phyloP scores from a whole-genome alignment of 2,797 vertebrate genomes.

The Fistularia commersonii region DNA sequence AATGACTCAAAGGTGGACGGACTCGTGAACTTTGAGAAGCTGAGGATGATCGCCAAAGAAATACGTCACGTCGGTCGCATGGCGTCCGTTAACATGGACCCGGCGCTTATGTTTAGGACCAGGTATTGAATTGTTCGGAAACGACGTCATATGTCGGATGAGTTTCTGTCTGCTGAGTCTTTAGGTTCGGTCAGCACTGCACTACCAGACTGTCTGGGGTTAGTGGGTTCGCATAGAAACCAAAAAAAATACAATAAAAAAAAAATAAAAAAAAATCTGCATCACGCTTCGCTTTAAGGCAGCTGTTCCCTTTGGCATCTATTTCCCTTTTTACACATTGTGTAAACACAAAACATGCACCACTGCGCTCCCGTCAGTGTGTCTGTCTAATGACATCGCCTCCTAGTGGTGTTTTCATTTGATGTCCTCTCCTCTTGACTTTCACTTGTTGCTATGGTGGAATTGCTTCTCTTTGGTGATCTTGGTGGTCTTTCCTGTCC shows the following conservation, averaged over 20 bases:
- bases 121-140: slow-evolving; percentile 69
- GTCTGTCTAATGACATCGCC: slow-evolving; percentile 54
- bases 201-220: slow-evolving; percentile 35
- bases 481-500: slow-evolving; percentile 89
- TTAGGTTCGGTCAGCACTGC: slow-evolving; percentile 27
- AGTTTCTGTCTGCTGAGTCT: slow-evolving; percentile 2
- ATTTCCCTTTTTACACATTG: slow-evolving; percentile 35
- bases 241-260: too few species aligned
- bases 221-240: slow-evolving; percentile 45
- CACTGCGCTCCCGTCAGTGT: slow-evolving; percentile 50
- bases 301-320: slow-evolving; percentile 43
- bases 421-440: slow-evolving; percentile 51
- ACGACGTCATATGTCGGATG: neutral
- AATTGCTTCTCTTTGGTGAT: slow-evolving; percentile 83
- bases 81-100: slow-evolving; percentile 99
- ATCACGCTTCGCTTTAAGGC: slow-evolving; percentile 52
- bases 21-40: slow-evolving; percentile 97
- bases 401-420: slow-evolving; percentile 42
- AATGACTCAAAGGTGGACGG: slow-evolving; percentile 99
- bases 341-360: slow-evolving; percentile 49
- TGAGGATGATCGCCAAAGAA: slow-evolving; percentile 99
- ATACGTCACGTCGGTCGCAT: slow-evolving; percentile 96
- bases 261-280: slow-evolving; percentile 36
- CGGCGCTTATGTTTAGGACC: slow-evolving; percentile 96
- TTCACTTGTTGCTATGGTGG: slow-evolving; percentile 61